Conservation (phyloP, 2,888 invertebrate genomes). For the Stictocephala bisonia region DNA sequence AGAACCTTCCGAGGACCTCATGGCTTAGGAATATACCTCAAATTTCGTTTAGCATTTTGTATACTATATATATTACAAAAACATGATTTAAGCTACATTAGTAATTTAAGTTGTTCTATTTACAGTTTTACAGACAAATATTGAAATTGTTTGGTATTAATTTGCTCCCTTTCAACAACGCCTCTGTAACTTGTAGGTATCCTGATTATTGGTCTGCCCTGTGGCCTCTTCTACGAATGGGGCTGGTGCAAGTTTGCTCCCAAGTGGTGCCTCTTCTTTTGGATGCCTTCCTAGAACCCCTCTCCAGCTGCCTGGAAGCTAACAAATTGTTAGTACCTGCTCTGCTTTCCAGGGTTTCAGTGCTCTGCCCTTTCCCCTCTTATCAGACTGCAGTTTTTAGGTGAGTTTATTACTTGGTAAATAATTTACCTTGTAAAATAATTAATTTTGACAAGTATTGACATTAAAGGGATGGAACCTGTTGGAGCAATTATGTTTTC, state of each 20-base stretch:
- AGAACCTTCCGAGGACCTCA: no score
- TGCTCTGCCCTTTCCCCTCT: slow-evolving; percentile 34
- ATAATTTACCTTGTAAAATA: no score
- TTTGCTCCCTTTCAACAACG: background rate
- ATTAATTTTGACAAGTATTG: no score
- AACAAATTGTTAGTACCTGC: slow-evolving; percentile 34
- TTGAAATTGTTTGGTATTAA: no score
- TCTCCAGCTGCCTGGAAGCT: background rate
- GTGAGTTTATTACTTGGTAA: no score
- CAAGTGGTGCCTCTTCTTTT: slow-evolving; percentile 43
- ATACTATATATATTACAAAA: no score
- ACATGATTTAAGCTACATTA: no score
- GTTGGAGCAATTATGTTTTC: no score
- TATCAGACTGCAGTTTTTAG: slow-evolving; percentile 38
- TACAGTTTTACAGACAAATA: background rate
- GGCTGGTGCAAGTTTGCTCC: slow-evolving; percentile 37
- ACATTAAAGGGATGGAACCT: no score
- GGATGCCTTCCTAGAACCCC: slow-evolving; percentile 24
- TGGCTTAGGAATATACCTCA: no score
- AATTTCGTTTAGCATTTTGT: no score
- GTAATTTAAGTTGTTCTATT: no score
- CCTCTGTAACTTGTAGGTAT: slow-evolving; percentile 30
- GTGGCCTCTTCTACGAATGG: slow-evolving; percentile 10
- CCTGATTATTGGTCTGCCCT: slow-evolving; percentile 33
- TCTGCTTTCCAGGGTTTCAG: slow-evolving; percentile 22